Evolutionary conservation across 53 echinoderm and acorn worm genomes (phyloP).

Genomic region (Pentamera pediparva): DNA sequence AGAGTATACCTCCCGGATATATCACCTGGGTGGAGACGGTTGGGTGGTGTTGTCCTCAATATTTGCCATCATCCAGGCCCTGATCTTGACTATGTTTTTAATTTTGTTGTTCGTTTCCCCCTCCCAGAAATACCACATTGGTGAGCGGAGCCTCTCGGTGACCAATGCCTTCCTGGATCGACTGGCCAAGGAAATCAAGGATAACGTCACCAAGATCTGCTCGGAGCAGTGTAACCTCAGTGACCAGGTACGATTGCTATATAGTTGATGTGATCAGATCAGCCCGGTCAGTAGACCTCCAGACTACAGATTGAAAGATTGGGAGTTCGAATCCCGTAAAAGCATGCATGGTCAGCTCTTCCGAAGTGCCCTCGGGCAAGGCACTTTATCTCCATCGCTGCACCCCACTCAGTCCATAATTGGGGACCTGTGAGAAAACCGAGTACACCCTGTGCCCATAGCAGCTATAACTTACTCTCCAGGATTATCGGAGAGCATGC

Average conservation of each 20-base stretch:
- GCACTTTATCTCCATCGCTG: too few relatives aligned
- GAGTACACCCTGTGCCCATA: too few relatives aligned
- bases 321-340: too few relatives aligned
- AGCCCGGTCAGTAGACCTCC: neutral
- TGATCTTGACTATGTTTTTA: neutral
- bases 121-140: conserved; percentile 84
- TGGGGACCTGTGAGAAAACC: too few relatives aligned
- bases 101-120: neutral
- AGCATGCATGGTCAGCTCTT: too few relatives aligned
- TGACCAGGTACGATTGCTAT: conserved; percentile 62
- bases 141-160: conserved; percentile 89
- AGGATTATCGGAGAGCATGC: too few relatives aligned
- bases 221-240: conserved; percentile 92
- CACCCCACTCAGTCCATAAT: too few relatives aligned
- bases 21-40: too few relatives aligned
- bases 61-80: neutral
- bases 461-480: too few relatives aligned
- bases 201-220: conserved; percentile 95
- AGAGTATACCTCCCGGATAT: too few relatives aligned
- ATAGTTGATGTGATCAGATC: neutral
- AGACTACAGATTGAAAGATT: neutral
- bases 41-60: neutral
- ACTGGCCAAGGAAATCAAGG: conserved; percentile 91
- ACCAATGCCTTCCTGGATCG: conserved; percentile 96
- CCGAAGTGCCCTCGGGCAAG: too few relatives aligned